These are phyloP conservation scores for Morbakka virulenta DNA, from an alignment of 30 jellyfish, hydroid and myxozoan species.

Conservation along the genomic window DNA sequence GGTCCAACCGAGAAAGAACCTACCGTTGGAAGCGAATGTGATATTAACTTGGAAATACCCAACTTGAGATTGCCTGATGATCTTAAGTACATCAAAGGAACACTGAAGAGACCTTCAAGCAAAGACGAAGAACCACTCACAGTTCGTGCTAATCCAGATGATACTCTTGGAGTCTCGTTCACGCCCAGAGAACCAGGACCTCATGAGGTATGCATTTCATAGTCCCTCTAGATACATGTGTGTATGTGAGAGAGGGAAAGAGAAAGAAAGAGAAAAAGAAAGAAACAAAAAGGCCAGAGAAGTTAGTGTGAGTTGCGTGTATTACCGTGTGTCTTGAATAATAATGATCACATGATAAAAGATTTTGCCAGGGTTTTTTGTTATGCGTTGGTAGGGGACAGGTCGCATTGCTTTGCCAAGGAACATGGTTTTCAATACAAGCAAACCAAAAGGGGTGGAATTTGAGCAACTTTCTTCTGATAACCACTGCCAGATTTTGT, in stretches of 20 bases:
- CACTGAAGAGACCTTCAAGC: slow-evolving; percentile 85
- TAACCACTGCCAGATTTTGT: no score
- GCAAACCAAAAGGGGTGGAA: no score
- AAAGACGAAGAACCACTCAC: slow-evolving; percentile 89
- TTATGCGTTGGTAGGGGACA: no score
- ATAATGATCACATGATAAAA: not conserved
- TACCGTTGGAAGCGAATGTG: slow-evolving; percentile 91
- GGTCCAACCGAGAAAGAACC: slow-evolving; percentile 72
- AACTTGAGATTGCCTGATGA: slow-evolving; percentile 81
- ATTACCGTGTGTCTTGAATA: not conserved
- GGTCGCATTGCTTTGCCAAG: no score
- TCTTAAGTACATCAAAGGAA: slow-evolving; percentile 63
- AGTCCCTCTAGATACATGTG: no score
- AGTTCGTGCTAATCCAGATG: slow-evolving; percentile 56
- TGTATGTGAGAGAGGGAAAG: no score
- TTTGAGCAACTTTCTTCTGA: no score
- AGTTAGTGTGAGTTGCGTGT: not conserved
- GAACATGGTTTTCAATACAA: no score
- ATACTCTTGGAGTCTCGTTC: slow-evolving; percentile 79
- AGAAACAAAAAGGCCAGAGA: not conserved
- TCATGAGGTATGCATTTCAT: slow-evolving; percentile 80
- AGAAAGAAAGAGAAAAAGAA: not conserved
- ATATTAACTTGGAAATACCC: slow-evolving; percentile 82
- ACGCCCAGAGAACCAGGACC: slow-evolving; percentile 92
- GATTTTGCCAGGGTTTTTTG: no score